Evolutionary conservation across 1,140 invertebrate species (phyloP).

Genomic region (Drosophila grimshawi): DNA sequence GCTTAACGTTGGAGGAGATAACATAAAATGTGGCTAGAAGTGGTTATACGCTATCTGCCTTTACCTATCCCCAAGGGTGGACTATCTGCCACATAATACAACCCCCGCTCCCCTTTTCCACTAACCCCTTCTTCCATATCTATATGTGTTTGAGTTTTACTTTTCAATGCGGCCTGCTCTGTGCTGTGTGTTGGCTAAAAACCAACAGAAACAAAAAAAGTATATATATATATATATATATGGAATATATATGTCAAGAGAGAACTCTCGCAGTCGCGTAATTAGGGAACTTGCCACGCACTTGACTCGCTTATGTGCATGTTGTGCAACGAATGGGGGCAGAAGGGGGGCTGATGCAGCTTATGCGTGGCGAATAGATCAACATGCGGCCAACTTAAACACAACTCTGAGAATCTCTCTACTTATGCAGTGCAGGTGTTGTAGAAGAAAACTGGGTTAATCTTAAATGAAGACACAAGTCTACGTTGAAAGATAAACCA

Average conservation of each 20-base stretch:
- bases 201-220: conserved; percentile 46
- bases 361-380: conserved; percentile 13
- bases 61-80: background rate
- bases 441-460: conserved; percentile 38
- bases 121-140: background rate
- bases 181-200: conserved; percentile 12
- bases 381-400: conserved; percentile 44
- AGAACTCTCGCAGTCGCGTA: conserved; percentile 59
- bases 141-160: conserved; percentile 35
- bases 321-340: background rate
- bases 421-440: conserved; percentile 43
- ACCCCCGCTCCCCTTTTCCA: too few species aligned
- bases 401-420: conserved; percentile 9
- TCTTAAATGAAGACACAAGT: background rate
- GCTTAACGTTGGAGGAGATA: conserved; percentile 12
- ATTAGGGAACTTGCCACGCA: conserved; percentile 77
- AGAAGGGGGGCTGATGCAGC: too few species aligned
- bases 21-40: conserved; percentile 40
- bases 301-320: conserved; percentile 62
- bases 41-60: conserved; percentile 33
- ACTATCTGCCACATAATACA: background rate
- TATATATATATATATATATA: conserved; percentile 60
- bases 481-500: too few species aligned
- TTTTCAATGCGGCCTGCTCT: conserved; percentile 47
- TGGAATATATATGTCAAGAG: conserved; percentile 34